phyloP scores from a whole-genome alignment of 1,140 invertebrate species.

The Papilio polytes region DNA sequence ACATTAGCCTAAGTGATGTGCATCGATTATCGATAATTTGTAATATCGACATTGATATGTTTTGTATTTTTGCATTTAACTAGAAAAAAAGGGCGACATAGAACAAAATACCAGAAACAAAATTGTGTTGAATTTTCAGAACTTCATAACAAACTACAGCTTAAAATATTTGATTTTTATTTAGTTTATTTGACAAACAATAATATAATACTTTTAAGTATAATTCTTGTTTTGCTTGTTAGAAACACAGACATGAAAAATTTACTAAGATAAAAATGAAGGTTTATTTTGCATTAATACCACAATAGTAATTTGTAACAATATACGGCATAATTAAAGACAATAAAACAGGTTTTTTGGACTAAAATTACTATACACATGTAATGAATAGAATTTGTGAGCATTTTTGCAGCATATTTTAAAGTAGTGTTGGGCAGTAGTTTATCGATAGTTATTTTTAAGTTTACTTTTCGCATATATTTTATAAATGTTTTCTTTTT shows the following conservation, averaged over 20 bases:
- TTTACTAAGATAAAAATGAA: not conserved
- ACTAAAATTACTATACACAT: not conserved
- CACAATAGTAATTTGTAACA: not conserved
- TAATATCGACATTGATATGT: too few relatives aligned
- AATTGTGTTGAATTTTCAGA: too few relatives aligned
- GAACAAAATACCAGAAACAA: too few relatives aligned
- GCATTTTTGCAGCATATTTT: not conserved
- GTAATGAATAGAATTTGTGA: not conserved
- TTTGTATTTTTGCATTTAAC: too few relatives aligned
- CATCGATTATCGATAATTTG: too few relatives aligned
- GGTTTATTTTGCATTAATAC: not conserved
- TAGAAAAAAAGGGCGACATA: too few relatives aligned
- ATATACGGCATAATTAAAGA: not conserved
- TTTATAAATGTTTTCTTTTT: slow-evolving; percentile 23
- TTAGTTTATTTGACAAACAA: not conserved
- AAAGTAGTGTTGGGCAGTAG: not conserved
- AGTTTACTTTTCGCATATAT: slow-evolving; percentile 23
- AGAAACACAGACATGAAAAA: not conserved
- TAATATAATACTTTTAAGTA: not conserved
- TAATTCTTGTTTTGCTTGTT: not conserved
- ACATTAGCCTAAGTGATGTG: not conserved
- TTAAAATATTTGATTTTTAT: not conserved
- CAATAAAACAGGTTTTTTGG: not conserved
- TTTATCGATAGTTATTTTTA: slow-evolving; percentile 20
- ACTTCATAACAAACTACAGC: too few relatives aligned